Conservation (phyloP, 2,797 vertebrate species). For the Typhlichthys eigenmanni region DNA sequence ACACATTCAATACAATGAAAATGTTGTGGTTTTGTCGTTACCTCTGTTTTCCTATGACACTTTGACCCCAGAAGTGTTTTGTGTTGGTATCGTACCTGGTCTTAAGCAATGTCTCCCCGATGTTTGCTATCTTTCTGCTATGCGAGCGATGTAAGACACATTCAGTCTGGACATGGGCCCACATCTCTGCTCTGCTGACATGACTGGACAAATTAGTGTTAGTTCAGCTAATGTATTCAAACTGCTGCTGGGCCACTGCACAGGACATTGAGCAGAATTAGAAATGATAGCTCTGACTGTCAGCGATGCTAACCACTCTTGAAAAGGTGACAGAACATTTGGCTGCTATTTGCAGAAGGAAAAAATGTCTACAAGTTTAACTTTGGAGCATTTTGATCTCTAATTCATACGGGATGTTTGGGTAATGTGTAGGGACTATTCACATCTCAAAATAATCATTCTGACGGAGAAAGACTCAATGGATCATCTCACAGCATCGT, state of each 20-base stretch:
- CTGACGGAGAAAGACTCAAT: slow-evolving; percentile 44
- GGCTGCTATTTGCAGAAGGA: slow-evolving; percentile 67
- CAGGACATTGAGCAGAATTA: slow-evolving; percentile 70
- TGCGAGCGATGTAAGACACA: slow-evolving; percentile 24
- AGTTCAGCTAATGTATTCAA: slow-evolving; percentile 66
- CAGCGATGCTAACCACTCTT: slow-evolving; percentile 72
- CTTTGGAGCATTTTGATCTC: slow-evolving; percentile 67
- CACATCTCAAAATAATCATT: slow-evolving; percentile 58
- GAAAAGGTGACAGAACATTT: slow-evolving; percentile 77
- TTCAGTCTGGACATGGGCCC: slow-evolving; percentile 34
- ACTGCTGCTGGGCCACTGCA: slow-evolving; percentile 52
- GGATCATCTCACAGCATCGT: slow-evolving; percentile 59
- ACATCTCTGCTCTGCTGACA: slow-evolving; percentile 44
- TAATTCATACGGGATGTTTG: slow-evolving; percentile 70
- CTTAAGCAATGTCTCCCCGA: slow-evolving; percentile 2
- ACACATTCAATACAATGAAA: too few species aligned
- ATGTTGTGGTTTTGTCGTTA: not conserved
- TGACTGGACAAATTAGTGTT: slow-evolving; percentile 77
- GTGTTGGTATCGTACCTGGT: not conserved
- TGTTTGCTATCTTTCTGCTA: slow-evolving; percentile 17
- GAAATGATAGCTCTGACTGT: slow-evolving; percentile 70
- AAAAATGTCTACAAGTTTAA: slow-evolving; percentile 57
- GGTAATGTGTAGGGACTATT: slow-evolving; percentile 55
- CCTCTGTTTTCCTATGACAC: not conserved
- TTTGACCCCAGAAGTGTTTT: slow-evolving; percentile 5